Evolutionary conservation across 2,888 invertebrate species (phyloP), one percentile per base, ranked within the genome.

Genomic region (Cylloceria caligata): DNA sequence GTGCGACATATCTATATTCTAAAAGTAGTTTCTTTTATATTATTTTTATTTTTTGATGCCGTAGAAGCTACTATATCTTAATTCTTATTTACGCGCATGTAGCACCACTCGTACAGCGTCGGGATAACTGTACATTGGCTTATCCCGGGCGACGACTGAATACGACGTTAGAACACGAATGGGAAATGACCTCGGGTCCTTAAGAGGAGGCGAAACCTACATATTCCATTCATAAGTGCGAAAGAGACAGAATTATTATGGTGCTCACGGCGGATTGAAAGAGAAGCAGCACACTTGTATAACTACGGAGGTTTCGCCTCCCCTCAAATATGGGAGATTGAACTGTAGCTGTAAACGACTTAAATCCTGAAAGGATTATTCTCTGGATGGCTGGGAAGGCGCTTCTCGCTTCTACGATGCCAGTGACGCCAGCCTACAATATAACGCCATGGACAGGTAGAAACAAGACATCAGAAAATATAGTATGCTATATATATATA

Each of bases 381-480:
- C 7, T 16, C 11, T n/a, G 21, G 45, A 60, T 6, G 60, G 7
- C 36, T n/a, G 11, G 21, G 55, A 57, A 42, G 34, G 47, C 45
- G 24, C 30, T 71, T 47, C 21, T 7, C 45, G 24, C 30, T 71
- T 47, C 21, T 7, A 30, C 45, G 60, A 36, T 34, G 60, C 16
- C 30, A 36, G n/a, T 57, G 55, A 57, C 19, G 34, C 60, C 60
- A 16, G 34, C 19, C 60, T 16, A 68, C 57, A 19, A 27, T 34
- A 55, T 39, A 47, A 60, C 57, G 34, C 13, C 72, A 30, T 16
- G 7, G 74, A 69, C 80, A 80, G 75, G 69, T 80, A 69, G 55
- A 55, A 69, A 68, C 27, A 55, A 75, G 69, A 45, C 45, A 74
- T 55, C 68, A 80, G 55, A 27, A 45, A 69, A 47, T 27, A 11